Percentiles rank a stretch among this genome's conserved stretches.
These are phyloP conservation scores for Lucilia cuprina DNA, from an alignment of 1,140 invertebrate genomes.

Conservation along the genomic window DNA sequence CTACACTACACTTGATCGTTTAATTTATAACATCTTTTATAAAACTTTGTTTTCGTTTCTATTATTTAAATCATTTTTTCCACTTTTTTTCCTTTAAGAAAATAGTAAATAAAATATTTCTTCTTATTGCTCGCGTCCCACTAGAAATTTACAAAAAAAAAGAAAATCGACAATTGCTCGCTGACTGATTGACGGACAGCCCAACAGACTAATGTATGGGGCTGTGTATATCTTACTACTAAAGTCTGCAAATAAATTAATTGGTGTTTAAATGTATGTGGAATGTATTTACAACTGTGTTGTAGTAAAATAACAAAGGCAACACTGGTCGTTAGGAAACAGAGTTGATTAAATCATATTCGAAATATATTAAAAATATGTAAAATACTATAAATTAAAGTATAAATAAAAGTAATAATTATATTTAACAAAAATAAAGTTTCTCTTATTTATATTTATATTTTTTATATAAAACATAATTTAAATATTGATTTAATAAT, in stretches of 20 bases:
- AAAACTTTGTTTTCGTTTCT: background rate
- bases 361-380: background rate
- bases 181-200: background rate
- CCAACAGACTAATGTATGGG: background rate
- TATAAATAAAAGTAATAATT: too few relatives aligned
- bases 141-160: background rate
- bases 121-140: background rate
- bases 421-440: too few relatives aligned
- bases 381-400: background rate
- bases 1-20: background rate
- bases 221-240: background rate
- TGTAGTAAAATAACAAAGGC: background rate
- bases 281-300: background rate
- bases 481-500: too few relatives aligned
- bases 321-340: background rate
- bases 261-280: background rate
- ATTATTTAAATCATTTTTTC: background rate
- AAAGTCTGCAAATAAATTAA: background rate
- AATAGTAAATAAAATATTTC: constrained; percentile 8
- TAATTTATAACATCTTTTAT: too few relatives aligned
- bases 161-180: background rate
- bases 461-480: too few relatives aligned
- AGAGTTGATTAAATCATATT: background rate
- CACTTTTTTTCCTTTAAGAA: background rate
- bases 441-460: too few relatives aligned